Conservation (phyloP, 1,140 invertebrate species). For the Rhizoglyphus robini region DNA sequence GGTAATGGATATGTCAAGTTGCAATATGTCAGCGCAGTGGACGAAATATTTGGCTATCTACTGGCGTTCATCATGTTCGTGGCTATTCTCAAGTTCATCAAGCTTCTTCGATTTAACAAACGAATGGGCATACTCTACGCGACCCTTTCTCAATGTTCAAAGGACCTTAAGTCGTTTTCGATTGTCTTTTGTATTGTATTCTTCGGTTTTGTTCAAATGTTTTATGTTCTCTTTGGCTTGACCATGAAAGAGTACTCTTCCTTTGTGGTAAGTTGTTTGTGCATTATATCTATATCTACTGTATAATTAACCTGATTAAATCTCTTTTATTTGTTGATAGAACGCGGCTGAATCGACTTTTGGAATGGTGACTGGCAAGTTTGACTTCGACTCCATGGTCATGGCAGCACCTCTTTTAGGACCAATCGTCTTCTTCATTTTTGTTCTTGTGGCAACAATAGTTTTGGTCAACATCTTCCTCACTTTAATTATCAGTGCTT, state of each 20-base stretch:
- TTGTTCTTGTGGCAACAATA: constrained; percentile 39
- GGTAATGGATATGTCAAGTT: constrained; percentile 41
- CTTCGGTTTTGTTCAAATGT: constrained; percentile 36
- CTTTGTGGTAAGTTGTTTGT: constrained; percentile 30
- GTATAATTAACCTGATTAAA: neutral
- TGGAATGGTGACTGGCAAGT: constrained; percentile 43
- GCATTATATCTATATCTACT: neutral
- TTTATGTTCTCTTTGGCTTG: constrained; percentile 39
- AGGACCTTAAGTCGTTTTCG: constrained; percentile 34
- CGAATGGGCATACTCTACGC: constrained; percentile 31
- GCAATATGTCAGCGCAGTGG: constrained; percentile 37
- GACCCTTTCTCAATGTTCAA: constrained; percentile 32
- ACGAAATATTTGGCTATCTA: constrained; percentile 38
- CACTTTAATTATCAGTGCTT: constrained; percentile 42
- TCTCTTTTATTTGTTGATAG: neutral
- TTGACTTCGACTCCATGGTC: constrained; percentile 39
- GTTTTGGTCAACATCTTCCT: constrained; percentile 45
- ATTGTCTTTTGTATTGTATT: constrained; percentile 34
- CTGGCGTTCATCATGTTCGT: constrained; percentile 38
- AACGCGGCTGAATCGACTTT: constrained; percentile 38
- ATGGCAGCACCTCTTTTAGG: constrained; percentile 35
- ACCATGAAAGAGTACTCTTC: constrained; percentile 37
- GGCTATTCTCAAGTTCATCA: constrained; percentile 40
- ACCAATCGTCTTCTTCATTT: constrained; percentile 41
- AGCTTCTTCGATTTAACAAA: constrained; percentile 39